A percentile compares a stretch with the other conserved stretches of the same genome.
Conservation (phyloP, 2,113 vertebrate genomes). For the Semnornis frantzii region DNA sequence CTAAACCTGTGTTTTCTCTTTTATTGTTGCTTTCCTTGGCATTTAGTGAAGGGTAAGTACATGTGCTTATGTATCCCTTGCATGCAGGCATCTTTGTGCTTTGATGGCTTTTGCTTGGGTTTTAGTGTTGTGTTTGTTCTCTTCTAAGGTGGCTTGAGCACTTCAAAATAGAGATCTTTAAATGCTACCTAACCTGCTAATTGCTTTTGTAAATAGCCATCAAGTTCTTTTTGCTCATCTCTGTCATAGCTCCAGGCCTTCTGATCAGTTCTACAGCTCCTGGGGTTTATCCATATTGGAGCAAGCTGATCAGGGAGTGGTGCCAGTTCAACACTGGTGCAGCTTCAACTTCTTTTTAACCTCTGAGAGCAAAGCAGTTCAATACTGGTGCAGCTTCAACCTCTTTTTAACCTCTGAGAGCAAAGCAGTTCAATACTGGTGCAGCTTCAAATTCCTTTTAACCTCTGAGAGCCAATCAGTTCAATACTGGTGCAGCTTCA, state of each 20-base stretch:
- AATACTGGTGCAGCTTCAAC: too few species aligned
- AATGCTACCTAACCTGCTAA: neutral
- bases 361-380: conserved; percentile 1
- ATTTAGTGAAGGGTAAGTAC: conserved; percentile 83
- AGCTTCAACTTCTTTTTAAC: conserved; percentile 26
- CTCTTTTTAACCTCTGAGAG: too few species aligned
- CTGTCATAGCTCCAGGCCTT: neutral
- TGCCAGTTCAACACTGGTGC: neutral
- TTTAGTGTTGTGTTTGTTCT: too few species aligned
- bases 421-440: too few species aligned
- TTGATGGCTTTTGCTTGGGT: neutral
- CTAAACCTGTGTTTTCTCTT: conserved; percentile 65
- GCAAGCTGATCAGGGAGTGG: neutral
- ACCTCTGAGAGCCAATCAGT: too few species aligned
- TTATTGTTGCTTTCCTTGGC: conserved; percentile 72
- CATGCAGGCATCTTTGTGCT: conserved; percentile 3
- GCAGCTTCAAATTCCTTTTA: too few species aligned
- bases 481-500: too few species aligned
- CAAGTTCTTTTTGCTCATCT: neutral
- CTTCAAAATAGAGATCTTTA: neutral
- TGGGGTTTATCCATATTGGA: neutral
- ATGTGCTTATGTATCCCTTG: neutral
- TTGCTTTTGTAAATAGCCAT: neutral
- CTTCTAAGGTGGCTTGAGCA: neutral
- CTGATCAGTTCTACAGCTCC: neutral